A percentile compares a stretch with the other conserved stretches of the same genome.
Evolutionary conservation across 1,140 invertebrate genomes (phyloP).

Genomic region (Drepana arcuata): DNA sequence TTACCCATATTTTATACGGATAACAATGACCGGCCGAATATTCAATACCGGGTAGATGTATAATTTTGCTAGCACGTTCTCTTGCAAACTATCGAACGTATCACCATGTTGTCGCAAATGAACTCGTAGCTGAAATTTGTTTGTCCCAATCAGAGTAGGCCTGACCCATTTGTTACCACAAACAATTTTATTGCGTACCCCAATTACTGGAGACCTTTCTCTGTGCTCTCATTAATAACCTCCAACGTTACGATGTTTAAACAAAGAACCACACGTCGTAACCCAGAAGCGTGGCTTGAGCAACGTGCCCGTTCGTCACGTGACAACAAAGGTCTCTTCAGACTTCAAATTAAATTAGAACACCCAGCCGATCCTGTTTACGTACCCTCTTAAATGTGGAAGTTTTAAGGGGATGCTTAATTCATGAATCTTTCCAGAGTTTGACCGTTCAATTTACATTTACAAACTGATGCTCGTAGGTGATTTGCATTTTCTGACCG

Average conservation of each 20-base stretch:
- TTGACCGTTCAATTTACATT: conserved; percentile 61
- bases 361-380: conserved; percentile 30
- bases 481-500: conserved; percentile 47
- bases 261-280: conserved; percentile 17
- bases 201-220: conserved; percentile 20
- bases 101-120: too few relatives aligned
- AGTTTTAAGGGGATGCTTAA: conserved; percentile 53
- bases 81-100: too few relatives aligned
- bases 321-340: conserved; percentile 29
- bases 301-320: conserved; percentile 23
- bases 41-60: conserved; percentile 29
- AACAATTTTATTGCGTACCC: conserved; percentile 3
- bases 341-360: conserved; percentile 51
- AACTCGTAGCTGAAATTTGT: too few relatives aligned
- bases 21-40: conserved; percentile 40
- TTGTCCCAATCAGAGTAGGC: too few relatives aligned
- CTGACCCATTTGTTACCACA: too few relatives aligned
- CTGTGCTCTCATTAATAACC: conserved; percentile 23
- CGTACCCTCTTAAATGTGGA: conserved; percentile 37
- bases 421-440: conserved; percentile 52
- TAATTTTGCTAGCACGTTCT: too few relatives aligned
- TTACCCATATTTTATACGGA: conserved; percentile 42
- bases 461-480: conserved; percentile 41
- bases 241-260: conserved; percentile 28
- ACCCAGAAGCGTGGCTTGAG: conserved; percentile 7